Conservation (phyloP, 2,888 invertebrate species). For the Drosophila mimica region DNA sequence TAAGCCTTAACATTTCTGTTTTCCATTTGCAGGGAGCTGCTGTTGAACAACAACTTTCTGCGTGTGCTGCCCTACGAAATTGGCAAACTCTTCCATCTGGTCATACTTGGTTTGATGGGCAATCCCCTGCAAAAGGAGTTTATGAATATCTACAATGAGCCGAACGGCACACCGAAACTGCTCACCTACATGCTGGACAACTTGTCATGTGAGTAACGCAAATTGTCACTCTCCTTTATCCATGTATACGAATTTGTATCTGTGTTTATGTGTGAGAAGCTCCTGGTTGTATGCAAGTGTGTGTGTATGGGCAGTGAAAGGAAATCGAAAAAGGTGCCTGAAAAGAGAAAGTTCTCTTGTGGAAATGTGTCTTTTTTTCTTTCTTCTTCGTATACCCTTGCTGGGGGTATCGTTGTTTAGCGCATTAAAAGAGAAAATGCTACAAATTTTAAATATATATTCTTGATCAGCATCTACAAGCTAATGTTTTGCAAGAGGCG, state of each 20-base stretch:
- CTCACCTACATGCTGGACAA: slow-evolving; percentile 97
- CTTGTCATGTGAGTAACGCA: slow-evolving; percentile 91
- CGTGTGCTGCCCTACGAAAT: slow-evolving; percentile 97
- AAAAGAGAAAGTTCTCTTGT: slow-evolving; percentile 71
- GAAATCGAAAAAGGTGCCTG: slow-evolving; percentile 72
- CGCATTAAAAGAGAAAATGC: not conserved
- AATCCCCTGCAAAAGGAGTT: slow-evolving; percentile 98
- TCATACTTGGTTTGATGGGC: slow-evolving; percentile 95
- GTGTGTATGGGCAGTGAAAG: slow-evolving; percentile 57
- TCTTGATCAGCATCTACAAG: not conserved
- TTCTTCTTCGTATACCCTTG: slow-evolving; percentile 32
- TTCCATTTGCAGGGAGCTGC: slow-evolving; percentile 90
- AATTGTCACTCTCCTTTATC: slow-evolving; percentile 22
- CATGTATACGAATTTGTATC: slow-evolving; percentile 5
- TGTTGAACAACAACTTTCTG: slow-evolving; percentile 96
- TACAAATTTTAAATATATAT: not conserved
- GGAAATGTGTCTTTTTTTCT: slow-evolving; percentile 8
- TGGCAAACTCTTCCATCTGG: slow-evolving; percentile 98
- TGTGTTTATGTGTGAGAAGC: slow-evolving; percentile 8
- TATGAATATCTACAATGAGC: slow-evolving; percentile 95
- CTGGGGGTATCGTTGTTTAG: not conserved
- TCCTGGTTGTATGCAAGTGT: slow-evolving; percentile 3
- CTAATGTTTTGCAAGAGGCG: not conserved
- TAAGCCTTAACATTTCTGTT: slow-evolving; percentile 81
- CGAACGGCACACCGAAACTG: slow-evolving; percentile 97